Percentiles rank a stretch among this genome's conserved stretches.
Conservation (phyloP, 2,888 invertebrate genomes). For the Hermaeophaga mercurialis region DNA sequence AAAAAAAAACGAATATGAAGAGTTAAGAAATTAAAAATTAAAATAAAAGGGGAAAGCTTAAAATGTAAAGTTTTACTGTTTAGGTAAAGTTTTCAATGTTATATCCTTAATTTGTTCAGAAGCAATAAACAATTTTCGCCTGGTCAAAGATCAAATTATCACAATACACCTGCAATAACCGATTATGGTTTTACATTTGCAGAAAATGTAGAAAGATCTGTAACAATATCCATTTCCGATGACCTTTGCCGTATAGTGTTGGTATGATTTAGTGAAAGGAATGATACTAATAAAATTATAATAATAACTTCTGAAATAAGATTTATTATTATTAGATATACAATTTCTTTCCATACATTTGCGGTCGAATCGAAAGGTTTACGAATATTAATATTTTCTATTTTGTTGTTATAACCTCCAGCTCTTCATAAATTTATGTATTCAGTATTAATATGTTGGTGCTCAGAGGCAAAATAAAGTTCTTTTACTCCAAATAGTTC, state of each 20-base stretch:
- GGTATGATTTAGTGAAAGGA: constrained; percentile 28
- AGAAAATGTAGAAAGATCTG: constrained; percentile 5
- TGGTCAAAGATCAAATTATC: constrained; percentile 12
- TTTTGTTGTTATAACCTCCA: constrained; percentile 6
- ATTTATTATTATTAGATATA: constrained; percentile 30
- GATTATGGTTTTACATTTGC: not conserved
- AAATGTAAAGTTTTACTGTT: no score
- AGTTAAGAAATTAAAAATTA: no score
- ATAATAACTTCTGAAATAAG: constrained; percentile 31
- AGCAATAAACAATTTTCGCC: constrained; percentile 4
- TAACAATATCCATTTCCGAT: constrained; percentile 21
- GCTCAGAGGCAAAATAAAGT: no score
- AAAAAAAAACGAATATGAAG: no score
- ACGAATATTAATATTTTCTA: constrained; percentile 20
- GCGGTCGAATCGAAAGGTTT: constrained; percentile 20
- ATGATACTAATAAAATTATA: constrained; percentile 28
- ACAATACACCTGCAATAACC: constrained; percentile 3
- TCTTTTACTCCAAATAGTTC: no score
- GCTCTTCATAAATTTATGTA: no score
- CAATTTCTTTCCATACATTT: constrained; percentile 23
- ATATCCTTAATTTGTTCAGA: no score
- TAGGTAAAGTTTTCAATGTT: no score
- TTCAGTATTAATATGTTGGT: no score
- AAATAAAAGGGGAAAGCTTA: no score
- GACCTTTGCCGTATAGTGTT: constrained; percentile 26